Conservation (phyloP, 2,797 vertebrate genomes). For the Characodon lateralis region DNA sequence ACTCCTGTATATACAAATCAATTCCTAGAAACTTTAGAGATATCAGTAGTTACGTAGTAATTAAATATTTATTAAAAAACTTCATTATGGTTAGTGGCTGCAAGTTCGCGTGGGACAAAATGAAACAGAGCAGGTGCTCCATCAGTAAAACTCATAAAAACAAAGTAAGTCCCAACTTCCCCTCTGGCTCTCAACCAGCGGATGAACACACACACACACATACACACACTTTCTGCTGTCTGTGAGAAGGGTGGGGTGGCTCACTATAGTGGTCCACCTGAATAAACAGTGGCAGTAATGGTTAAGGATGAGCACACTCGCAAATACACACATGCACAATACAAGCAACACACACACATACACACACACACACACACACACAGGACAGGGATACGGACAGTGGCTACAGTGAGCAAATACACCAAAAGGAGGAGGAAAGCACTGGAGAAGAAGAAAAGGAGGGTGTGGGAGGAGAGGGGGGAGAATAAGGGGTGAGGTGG, state of each 20-base stretch:
- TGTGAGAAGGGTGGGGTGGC: constrained; percentile 44
- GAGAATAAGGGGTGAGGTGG: constrained; percentile 51
- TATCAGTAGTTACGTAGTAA: neutral
- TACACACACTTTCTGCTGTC: constrained; percentile 51
- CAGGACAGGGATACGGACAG: constrained; percentile 64
- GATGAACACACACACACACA: constrained; percentile 43
- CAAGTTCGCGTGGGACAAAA: constrained; percentile 21
- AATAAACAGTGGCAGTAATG: constrained; percentile 90
- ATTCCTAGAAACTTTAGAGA: neutral
- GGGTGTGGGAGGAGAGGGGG: neutral
- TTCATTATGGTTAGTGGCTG: neutral
- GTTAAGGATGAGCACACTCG: constrained; percentile 72
- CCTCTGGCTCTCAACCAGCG: constrained; percentile 46
- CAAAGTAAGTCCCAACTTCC: constrained; percentile 65
- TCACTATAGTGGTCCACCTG: constrained; percentile 87
- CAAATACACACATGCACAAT: constrained; percentile 33
- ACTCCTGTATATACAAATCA: neutral
- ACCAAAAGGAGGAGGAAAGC: constrained; percentile 18
- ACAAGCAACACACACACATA: constrained; percentile 44
- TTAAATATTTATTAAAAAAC: neutral
- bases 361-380: constrained; percentile 53
- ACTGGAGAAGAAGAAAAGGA: constrained; percentile 20
- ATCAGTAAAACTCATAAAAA: constrained; percentile 65
- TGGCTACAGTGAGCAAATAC: constrained; percentile 67
- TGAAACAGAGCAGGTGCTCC: constrained; percentile 62